Base-by-base conservation (phyloP, 2,797 vertebrate genomes). In the Sebastes flavidus region DNA sequence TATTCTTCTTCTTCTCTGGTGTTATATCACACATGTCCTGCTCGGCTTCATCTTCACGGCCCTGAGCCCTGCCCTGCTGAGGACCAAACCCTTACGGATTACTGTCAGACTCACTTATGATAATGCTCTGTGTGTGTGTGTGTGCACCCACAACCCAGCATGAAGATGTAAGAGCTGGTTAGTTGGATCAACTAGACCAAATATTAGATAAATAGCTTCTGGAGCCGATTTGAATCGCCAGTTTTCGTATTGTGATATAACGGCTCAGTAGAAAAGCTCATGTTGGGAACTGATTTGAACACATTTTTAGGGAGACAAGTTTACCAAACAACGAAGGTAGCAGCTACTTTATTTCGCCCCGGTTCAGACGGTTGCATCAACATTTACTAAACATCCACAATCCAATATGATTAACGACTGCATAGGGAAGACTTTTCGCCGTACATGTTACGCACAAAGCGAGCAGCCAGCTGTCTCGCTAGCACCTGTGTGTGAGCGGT, bases 401-500 rank as follows among this genome's bases (percentile, higher is more conserved):
- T 70, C 29, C 32, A 52, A 8, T 49, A 3, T 30, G 60, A 80
- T 82, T 77, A 61, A 69, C 62, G 68, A 18, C 7, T 16, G 34
- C 22, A 22, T 4, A 56, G 18, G 55, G 32, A 67, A 34, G 65
- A 46, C 42, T 77, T 59, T 59, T 59, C 30, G 52, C 9, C 20
- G 34, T 36, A 63, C 67, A n/a, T 25, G 71, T 25, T 61, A 59
- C 49, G 27, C 38, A 86, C 81, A 87, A 49, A 81, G 59, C 10
- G 20, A 88, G 79, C 59, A 67, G 79, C 72, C 81, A 80, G 84
- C 85, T 87, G 80, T 88, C 75, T 88, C 77, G 77, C 89, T 91
- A 86, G 84, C 92, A 93, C 91, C 91, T 91, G 91, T 87, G 90
- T 91, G 90, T 42, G 89, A 92, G 86, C 14, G 29, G 65, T 81